Evolutionary conservation across 2,888 invertebrate species (phyloP).

Genomic region (Drosophila rubida): DNA sequence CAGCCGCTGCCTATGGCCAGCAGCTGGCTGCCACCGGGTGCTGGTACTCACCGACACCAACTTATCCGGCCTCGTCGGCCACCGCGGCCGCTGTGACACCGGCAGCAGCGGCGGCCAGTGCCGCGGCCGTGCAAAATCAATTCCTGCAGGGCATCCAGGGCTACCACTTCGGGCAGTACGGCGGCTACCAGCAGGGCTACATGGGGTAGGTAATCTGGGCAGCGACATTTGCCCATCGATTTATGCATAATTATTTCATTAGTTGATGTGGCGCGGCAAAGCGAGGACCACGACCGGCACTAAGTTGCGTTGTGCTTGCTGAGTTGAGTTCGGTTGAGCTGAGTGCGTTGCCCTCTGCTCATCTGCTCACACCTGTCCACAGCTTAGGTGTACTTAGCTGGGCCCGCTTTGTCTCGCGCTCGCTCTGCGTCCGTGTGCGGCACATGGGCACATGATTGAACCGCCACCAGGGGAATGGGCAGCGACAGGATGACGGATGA

Average conservation of each 20-base stretch:
- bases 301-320: no score
- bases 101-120: conserved; percentile 87
- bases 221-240: no score
- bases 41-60: conserved; percentile 94
- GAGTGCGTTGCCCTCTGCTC: conserved; percentile 21
- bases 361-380: neutral
- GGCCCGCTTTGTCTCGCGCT: neutral
- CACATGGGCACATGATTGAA: conserved; percentile 69
- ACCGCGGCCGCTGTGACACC: conserved; percentile 87
- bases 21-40: conserved; percentile 92
- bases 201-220: conserved; percentile 90
- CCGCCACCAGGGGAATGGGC: conserved; percentile 71
- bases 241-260: conserved; percentile 63
- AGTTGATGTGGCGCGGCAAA: conserved; percentile 42
- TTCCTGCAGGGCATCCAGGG: conserved; percentile 95
- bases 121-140: conserved; percentile 92
- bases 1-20: conserved; percentile 88
- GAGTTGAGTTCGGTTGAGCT: neutral
- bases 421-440: conserved; percentile 13
- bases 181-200: conserved; percentile 96
- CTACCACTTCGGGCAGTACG: conserved; percentile 93
- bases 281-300: neutral
- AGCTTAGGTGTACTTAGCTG: conserved; percentile 10
- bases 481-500: conserved; percentile 82
- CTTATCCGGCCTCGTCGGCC: conserved; percentile 87